Percentiles rank a stretch among this genome's conserved stretches.
Conservation (phyloP, 2,113 vertebrate species). For the Pangasianodon hypophthalmus region DNA sequence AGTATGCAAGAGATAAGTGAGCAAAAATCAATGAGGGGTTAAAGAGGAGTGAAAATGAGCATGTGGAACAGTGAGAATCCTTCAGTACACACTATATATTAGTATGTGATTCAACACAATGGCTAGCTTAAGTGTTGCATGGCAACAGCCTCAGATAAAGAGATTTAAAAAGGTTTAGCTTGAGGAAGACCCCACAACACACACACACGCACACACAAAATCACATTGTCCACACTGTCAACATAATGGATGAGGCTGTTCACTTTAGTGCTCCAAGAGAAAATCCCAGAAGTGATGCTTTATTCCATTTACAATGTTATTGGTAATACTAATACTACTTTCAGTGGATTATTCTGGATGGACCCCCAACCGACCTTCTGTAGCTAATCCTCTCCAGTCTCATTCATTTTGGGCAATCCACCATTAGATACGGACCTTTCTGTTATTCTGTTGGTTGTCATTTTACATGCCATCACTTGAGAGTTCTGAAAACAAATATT, state of each 20-base stretch:
- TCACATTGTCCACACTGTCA: neutral
- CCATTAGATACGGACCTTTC: neutral
- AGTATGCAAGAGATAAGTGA: neutral
- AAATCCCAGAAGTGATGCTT: constrained; percentile 28
- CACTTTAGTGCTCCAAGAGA: constrained; percentile 9
- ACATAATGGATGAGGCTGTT: constrained; percentile 5
- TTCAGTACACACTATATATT: neutral
- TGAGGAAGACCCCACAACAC: constrained; percentile 46
- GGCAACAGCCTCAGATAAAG: constrained; percentile 60
- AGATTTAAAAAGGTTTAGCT: constrained; percentile 60
- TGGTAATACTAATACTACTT: constrained; percentile 4
- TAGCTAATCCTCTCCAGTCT: neutral
- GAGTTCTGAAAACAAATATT: neutral
- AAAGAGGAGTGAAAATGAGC: constrained; percentile 6
- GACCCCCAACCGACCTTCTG: constrained; percentile 9
- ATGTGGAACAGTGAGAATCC: neutral
- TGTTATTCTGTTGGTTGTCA: neutral
- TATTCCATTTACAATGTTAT: constrained; percentile 31
- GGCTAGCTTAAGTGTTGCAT: constrained; percentile 53
- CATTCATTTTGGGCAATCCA: neutral
- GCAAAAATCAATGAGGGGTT: neutral
- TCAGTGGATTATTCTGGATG: constrained; percentile 27
- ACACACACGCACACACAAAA: neutral
- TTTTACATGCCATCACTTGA: neutral
- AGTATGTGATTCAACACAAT: neutral